Percentiles rank a stretch among this genome's conserved stretches.
Conservation (phyloP, 2,888 invertebrate species). For the Cyaniris semiargus region DNA sequence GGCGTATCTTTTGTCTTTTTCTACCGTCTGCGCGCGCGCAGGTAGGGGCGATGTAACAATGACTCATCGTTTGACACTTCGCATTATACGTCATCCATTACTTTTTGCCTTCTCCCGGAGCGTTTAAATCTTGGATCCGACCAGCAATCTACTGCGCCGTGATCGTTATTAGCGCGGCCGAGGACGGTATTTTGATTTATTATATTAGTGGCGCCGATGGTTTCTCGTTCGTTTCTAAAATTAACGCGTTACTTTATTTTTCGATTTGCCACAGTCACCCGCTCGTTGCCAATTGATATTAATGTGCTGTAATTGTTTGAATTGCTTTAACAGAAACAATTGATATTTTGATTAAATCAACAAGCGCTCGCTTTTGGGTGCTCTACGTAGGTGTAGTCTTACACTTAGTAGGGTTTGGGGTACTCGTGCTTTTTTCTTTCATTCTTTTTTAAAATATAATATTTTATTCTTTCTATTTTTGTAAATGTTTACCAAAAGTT, state of each 20-base stretch:
- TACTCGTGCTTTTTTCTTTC: neutral
- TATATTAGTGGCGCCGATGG: slow-evolving; percentile 56
- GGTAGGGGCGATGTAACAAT: slow-evolving; percentile 51
- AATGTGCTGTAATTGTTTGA: slow-evolving; percentile 41
- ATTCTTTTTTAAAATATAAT: neutral
- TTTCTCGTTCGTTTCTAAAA: slow-evolving; percentile 53
- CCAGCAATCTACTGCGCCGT: slow-evolving; percentile 30
- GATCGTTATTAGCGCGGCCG: slow-evolving; percentile 40
- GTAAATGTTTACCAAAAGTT: neutral
- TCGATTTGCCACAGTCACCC: slow-evolving; percentile 42
- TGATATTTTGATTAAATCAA: slow-evolving; percentile 20
- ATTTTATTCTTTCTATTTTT: neutral
- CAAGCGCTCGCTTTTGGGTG: neutral
- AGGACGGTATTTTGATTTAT: slow-evolving; percentile 53
- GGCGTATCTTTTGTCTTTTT: slow-evolving; percentile 47
- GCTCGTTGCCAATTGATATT: slow-evolving; percentile 38
- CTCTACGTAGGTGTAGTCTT: neutral
- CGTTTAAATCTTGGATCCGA: neutral
- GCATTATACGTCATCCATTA: slow-evolving; percentile 31
- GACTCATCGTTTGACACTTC: slow-evolving; percentile 42
- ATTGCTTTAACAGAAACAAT: slow-evolving; percentile 20
- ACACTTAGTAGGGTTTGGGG: neutral
- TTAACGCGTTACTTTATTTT: slow-evolving; percentile 51
- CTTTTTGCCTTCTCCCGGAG: slow-evolving; percentile 17
- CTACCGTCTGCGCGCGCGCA: slow-evolving; percentile 46